Evolutionary conservation across 2,113 vertebrate species (phyloP), one percentile per base, ranked within the genome.

Genomic region (Elaphurus davidianus): DNA sequence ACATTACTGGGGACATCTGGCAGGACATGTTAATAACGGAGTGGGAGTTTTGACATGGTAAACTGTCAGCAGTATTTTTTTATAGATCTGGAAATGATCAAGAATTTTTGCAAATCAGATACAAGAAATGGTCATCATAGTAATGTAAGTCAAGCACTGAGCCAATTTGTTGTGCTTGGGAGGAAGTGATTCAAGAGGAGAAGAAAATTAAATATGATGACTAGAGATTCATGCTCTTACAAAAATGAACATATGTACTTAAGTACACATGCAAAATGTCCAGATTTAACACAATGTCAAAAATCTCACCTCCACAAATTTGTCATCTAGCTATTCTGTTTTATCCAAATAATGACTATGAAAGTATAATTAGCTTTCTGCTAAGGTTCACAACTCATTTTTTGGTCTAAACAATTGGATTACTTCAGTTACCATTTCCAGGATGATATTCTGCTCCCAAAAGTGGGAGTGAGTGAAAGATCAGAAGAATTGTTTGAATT

Each of bases 351-450:
- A 92, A 81, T 50, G 28, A 87, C 30, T 92, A 27, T 62, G 67
- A 82, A 27, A 59, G 21, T 92, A 7, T 23, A 97, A 92, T 95
- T 90, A 5, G 0, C 5, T 96, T 97, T 97, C 97, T 94, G 16
- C 5, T 81, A 91, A 87, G 52, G 60, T 91, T 89, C 15, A 85
- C 17, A 94, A 10, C 12, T 84, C 14, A 54, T 50, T 87, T 88
- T 2, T 55, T 40, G 15, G 15, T 59, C 67, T 60, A 40, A 95
- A 86, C 36, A n/a, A 95, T 33, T 76, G 25, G n/a, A 93, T 71
- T 86, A 27, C 19, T 60, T 59, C n/a, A 55, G 14, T 57, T 59
- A 76, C 6, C 52, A 33, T 43, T 71, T 96, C 13, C 14, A 40
- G 8, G 9, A 54, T 79, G 33, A 54, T 71, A 91, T 14, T 90